A percentile compares a stretch with the other conserved stretches of the same genome.
These are phyloP conservation scores for Mesoligia furuncula DNA, from an alignment of 2,888 invertebrate genomes.

Conservation along the genomic window DNA sequence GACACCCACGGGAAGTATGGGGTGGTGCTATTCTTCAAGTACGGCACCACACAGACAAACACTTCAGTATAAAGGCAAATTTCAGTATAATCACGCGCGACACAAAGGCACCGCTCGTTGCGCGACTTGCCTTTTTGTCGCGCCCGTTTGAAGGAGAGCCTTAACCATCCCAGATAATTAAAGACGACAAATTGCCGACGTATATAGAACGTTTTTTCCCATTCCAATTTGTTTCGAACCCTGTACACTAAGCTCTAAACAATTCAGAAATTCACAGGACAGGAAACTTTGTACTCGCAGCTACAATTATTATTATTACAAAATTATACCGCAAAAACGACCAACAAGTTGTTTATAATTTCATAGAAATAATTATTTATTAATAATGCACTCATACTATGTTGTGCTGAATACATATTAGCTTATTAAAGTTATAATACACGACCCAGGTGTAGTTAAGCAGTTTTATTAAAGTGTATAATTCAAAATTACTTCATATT, in stretches of 20 bases:
- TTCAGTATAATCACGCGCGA: no score
- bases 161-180: no score
- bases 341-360: slow-evolving; percentile 46
- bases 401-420: slow-evolving; percentile 59
- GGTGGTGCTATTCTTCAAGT: no score
- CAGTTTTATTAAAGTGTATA: slow-evolving; percentile 39
- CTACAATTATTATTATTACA: slow-evolving; percentile 9
- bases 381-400: slow-evolving; percentile 49
- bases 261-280: neutral
- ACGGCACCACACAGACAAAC: no score
- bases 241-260: neutral
- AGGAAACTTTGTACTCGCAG: slow-evolving; percentile 12
- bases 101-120: no score
- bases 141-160: no score
- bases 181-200: neutral
- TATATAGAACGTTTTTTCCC: neutral
- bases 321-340: slow-evolving; percentile 45
- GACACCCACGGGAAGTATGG: no score
- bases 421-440: slow-evolving; percentile 51
- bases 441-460: slow-evolving; percentile 43
- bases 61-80: no score
- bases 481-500: slow-evolving; percentile 52
- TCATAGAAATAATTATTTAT: slow-evolving; percentile 59
- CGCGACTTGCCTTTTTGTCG: no score
- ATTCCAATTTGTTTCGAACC: neutral